Base-by-base conservation (phyloP, 2,113 vertebrate species). In the Pelobates fuscus region DNA sequence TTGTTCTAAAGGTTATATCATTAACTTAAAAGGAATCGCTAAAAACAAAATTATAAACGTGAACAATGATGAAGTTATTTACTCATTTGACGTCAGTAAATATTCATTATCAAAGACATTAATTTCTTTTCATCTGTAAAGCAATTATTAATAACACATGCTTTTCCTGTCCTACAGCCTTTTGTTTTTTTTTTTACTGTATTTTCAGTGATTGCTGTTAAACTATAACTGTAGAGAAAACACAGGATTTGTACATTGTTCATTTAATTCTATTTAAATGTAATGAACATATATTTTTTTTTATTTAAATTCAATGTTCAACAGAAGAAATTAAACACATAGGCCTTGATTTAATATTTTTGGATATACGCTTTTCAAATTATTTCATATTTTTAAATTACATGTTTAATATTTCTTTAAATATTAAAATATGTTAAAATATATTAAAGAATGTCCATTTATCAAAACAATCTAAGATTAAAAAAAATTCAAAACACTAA, bases 81-180 rank as follows among this genome's bases (percentile, higher is more conserved):
- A 61, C 60, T 20, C 26, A 71, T 71, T 61, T 11, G 59, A 44
- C 54, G 43, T 27, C 65, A 66, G 71, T 44, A 65, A 27, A 74
- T 29, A 66, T 66, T 46, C 11, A 20, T 66, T 59, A 58, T 24
- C 30, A 29, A 20, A 41, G 24, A 2, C 58, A 60, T 46, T 46
- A 59, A 49, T 43, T 20, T 66, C 49, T 15, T 27, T 15, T 60
- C 11, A 15, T 26, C 15, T 20, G 52, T 10, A 61, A 24, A n/a
- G n/a, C n/a, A n/a, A n/a, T n/a, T n/a, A n/a, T n/a, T n/a, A n/a
- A n/a, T n/a, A n/a, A n/a, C n/a, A n/a, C n/a, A n/a, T n/a, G 17
- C 20, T 71, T 27, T 62, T 49, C n/a, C 59, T 49, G n/a, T 44
- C n/a, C n/a, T n/a, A n/a, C n/a, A n/a, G n/a, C n/a, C 12, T 61